Base-by-base conservation (phyloP, 1,140 invertebrate species). In the Drosophila murphyi region DNA sequence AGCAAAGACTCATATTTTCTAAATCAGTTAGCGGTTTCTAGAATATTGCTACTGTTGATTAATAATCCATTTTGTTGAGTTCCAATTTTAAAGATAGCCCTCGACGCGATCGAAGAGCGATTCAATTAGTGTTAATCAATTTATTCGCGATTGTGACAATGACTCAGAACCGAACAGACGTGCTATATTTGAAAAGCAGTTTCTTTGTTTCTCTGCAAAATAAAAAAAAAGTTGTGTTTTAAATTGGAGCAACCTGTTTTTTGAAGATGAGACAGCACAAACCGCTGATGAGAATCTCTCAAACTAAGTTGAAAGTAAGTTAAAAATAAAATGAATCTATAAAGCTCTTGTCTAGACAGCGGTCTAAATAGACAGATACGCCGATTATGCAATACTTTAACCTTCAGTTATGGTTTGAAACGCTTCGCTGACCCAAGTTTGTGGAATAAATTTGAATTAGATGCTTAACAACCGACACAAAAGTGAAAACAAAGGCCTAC, bases 341-440 rank as follows among this genome's bases (percentile, higher is more conserved):
- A 5, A 5, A 54, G 37, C 35, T 43, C 8, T 10, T 35, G 35
- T 41, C 56, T 20, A 51, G 39, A 70, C 50, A 52, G 5, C 1
- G 41, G 2, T 65, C 37, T 5, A 4, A 12, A 8, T n/a, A 37
- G 35, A 12, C 35, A 52, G 51, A 56, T 34, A 41, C 2, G 41
- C 20, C 32, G 54, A 34, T 59, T 67, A 59, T 67, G 70, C 70
- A 72, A 65, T 59, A 45, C 12, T 65, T 43, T 50, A 72, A 57
- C 70, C 70, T 72, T 72, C 69, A 28, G 51, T 47, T 35, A 29
- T 41, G 10, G 56, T 55, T 56, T 35, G 69, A 59, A 72, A 72
- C 47, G 70, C 70, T 67, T 57, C 20, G 62, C 29, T 72, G 69
- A 20, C 47, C 47, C 51, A 51, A 57, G 62, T 65, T 39, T 45